These are phyloP conservation scores for Smittia sp. DNA, from an alignment of 2,888 invertebrate genomes.

Conservation along the genomic window DNA sequence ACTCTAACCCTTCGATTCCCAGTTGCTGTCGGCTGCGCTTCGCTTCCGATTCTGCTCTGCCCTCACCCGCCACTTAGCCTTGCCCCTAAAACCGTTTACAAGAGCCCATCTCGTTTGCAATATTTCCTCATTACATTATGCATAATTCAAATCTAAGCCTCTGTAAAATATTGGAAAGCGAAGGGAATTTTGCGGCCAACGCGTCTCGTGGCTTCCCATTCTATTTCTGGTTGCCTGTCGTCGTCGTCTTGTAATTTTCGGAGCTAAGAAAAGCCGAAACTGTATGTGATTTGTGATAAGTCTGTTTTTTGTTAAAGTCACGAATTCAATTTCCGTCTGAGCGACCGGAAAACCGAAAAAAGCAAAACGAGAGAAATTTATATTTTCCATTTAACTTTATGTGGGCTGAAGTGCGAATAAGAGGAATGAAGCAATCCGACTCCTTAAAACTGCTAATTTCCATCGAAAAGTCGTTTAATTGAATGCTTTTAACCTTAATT, in stretches of 20 bases:
- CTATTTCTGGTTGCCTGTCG: background rate
- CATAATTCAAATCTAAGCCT: background rate
- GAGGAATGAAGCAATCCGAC: background rate
- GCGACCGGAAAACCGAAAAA: slow-evolving; percentile 28
- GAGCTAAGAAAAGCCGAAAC: background rate
- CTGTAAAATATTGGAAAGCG: background rate
- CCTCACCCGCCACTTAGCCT: too few species aligned
- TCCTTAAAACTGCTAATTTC: background rate
- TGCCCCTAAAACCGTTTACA: too few species aligned
- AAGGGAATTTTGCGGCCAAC: background rate
- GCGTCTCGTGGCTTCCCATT: too few species aligned
- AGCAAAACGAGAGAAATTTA: background rate
- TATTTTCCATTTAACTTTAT: background rate
- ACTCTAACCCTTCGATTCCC: too few species aligned
- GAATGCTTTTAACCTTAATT: slow-evolving; percentile 35
- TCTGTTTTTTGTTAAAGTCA: slow-evolving; percentile 29
- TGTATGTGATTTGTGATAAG: slow-evolving; percentile 31
- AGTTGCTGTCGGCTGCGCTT: too few species aligned
- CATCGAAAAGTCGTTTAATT: slow-evolving; percentile 24
- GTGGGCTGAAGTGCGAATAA: background rate
- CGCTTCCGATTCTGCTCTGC: too few species aligned
- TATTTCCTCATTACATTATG: background rate
- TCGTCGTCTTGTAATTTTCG: background rate
- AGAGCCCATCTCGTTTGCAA: slow-evolving; percentile 7
- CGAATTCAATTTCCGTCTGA: slow-evolving; percentile 32